Evolutionary conservation across 2,113 vertebrate genomes (phyloP).

Genomic region (Neotoma lepida): DNA sequence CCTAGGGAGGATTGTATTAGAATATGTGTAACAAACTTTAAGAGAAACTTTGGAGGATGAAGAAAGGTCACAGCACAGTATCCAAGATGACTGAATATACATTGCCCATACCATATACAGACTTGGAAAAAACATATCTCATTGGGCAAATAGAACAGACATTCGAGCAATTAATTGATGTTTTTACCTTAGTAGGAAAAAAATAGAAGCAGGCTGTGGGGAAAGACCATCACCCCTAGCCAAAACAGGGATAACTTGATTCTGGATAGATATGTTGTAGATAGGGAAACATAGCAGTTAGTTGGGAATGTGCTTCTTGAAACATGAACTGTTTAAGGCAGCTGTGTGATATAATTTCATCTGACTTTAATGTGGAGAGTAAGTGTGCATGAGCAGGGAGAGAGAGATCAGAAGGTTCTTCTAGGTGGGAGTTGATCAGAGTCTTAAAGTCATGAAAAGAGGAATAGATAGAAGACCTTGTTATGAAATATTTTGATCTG

Average conservation of each 20-base stretch:
- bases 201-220: background rate
- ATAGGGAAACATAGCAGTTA: background rate
- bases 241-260: background rate
- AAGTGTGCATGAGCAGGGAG: background rate
- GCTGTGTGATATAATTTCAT: background rate
- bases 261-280: background rate
- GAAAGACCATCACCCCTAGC: background rate
- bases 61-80: conserved; percentile 7
- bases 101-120: background rate
- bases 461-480: background rate
- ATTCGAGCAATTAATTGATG: background rate
- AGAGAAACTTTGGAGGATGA: conserved; percentile 36
- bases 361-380: background rate
- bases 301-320: background rate
- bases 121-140: background rate
- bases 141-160: background rate
- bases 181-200: background rate
- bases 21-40: background rate
- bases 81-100: background rate
- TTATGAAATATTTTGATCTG: background rate
- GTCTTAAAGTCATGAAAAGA: background rate
- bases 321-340: background rate
- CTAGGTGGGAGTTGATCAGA: background rate
- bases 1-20: background rate
- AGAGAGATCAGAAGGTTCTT: background rate